Evolutionary conservation across 1,140 invertebrate species (phyloP).

Genomic region (Papilio dardanus): DNA sequence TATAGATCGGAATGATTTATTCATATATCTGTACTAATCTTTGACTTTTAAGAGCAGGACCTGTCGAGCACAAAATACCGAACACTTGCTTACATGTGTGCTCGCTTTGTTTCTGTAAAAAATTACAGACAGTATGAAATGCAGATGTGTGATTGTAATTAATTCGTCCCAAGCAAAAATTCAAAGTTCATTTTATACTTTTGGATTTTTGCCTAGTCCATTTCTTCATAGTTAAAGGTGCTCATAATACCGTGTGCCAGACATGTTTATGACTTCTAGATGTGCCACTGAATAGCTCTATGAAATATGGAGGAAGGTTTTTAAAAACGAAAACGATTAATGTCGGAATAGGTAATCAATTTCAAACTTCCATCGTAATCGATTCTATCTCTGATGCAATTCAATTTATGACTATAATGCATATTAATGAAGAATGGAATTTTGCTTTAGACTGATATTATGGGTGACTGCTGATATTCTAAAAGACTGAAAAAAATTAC

Average conservation of each 20-base stretch:
- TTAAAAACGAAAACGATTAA: conserved; percentile 29
- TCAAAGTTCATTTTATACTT: neutral
- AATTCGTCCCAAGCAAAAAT: neutral
- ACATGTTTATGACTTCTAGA: conserved; percentile 49
- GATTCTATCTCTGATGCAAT: conserved; percentile 24
- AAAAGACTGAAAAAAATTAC: no score
- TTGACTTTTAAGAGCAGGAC: neutral
- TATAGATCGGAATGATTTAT: conserved; percentile 53
- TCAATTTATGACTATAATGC: conserved; percentile 25
- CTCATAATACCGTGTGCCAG: conserved; percentile 43
- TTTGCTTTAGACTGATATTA: no score
- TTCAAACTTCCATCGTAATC: conserved; percentile 14
- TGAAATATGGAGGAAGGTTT: conserved; percentile 27
- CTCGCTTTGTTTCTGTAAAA: no score
- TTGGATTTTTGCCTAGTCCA: neutral
- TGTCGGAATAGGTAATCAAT: conserved; percentile 19
- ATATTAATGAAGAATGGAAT: conserved; percentile 11
- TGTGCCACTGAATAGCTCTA: conserved; percentile 32
- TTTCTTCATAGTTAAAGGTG: neutral
- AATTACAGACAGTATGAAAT: no score
- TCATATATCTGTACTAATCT: conserved; percentile 46
- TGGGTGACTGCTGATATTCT: no score
- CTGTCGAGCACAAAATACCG: neutral
- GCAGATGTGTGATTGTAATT: neutral
- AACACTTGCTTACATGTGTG: neutral